Conservation (phyloP, 2,888 invertebrate species). For the Tetragonisca angustula region DNA sequence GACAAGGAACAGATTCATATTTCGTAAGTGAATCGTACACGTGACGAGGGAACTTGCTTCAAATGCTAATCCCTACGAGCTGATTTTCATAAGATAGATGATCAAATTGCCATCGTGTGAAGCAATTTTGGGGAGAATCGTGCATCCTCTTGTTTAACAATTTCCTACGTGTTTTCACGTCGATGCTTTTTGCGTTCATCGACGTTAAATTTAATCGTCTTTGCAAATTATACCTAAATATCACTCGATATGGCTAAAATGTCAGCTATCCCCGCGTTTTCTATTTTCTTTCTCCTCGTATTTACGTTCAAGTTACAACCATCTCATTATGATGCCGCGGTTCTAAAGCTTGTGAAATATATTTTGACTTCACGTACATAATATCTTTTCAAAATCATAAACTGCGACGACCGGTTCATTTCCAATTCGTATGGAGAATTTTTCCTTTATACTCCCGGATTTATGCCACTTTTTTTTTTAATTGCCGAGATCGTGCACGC, state of each 20-base stretch:
- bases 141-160: no score
- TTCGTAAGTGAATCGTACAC: no score
- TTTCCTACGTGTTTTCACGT: neutral
- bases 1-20: no score
- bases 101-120: no score
- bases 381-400: neutral
- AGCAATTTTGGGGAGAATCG: no score
- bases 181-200: neutral
- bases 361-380: neutral
- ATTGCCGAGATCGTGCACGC: neutral
- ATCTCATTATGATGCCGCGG: neutral
- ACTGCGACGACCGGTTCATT: neutral
- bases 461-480: neutral
- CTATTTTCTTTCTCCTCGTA: no score
- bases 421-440: neutral
- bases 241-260: neutral
- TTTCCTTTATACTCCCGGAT: neutral
- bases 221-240: neutral
- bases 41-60: no score
- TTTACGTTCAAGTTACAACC: neutral
- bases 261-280: no score
- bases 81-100: no score
- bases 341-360: neutral
- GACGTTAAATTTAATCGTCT: neutral
- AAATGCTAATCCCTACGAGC: no score